Percentiles rank a stretch among this genome's conserved stretches.
Evolutionary conservation across 2,888 invertebrate species (phyloP).

Genomic region (Epistrophella euchroma): DNA sequence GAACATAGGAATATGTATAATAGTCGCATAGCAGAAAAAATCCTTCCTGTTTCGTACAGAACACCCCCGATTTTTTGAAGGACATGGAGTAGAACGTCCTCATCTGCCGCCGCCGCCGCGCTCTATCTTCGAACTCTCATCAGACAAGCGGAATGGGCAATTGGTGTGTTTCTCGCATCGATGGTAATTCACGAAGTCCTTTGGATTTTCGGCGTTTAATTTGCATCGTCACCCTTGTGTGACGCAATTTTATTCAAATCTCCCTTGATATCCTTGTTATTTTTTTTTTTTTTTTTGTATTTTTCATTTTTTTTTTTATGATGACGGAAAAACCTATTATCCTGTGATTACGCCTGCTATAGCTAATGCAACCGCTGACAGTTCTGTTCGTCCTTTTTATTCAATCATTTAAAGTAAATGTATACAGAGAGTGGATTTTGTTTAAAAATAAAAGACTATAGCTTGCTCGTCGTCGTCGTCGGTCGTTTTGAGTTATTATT

Average conservation of each 20-base stretch:
- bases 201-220: conserved; percentile 68
- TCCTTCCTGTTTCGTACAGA: conserved; percentile 26
- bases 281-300: conserved; percentile 44
- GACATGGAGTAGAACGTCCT: conserved; percentile 37
- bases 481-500: conserved; percentile 64
- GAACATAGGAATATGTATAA: not conserved
- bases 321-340: conserved; percentile 32
- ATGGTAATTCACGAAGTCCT: conserved; percentile 67
- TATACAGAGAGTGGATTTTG: conserved; percentile 12
- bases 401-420: conserved; percentile 68
- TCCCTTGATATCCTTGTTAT: conserved; percentile 52
- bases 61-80: conserved; percentile 15
- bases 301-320: not conserved
- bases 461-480: not conserved
- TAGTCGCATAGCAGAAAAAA: conserved; percentile 11
- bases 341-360: conserved; percentile 15
- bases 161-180: conserved; percentile 71
- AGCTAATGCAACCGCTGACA: conserved; percentile 70
- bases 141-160: conserved; percentile 68
- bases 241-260: conserved; percentile 63
- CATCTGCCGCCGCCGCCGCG: not conserved
- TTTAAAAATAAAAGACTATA: conserved; percentile 21
- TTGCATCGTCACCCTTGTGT: conserved; percentile 73
- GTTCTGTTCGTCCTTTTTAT: conserved; percentile 26
- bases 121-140: not conserved